Percentiles rank a stretch among this genome's conserved stretches.
Evolutionary conservation across 2,113 vertebrate genomes (phyloP).

Genomic region (Nettapus auritus): DNA sequence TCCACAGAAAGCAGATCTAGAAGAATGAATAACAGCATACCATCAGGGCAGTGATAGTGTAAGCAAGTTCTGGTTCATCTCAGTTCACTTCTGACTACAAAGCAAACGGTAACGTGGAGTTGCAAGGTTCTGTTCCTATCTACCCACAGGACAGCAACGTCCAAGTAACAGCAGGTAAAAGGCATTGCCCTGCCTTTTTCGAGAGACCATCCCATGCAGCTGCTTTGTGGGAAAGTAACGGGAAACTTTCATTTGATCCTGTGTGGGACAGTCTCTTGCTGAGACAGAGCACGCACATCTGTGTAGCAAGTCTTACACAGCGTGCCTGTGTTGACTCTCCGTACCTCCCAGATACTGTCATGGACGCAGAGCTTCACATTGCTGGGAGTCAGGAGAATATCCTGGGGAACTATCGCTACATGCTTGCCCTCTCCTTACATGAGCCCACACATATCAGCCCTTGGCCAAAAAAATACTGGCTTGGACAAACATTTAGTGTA

Average conservation of each 20-base stretch:
- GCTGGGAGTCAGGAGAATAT: not conserved
- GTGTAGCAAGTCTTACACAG: rapidly evolving
- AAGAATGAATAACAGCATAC: not conserved
- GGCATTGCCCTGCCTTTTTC: not conserved
- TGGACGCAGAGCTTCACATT: not conserved
- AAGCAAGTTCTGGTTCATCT: not conserved
- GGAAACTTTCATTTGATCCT: not conserved
- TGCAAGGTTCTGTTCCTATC: not conserved
- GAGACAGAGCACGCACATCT: not conserved
- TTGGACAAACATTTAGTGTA: not conserved
- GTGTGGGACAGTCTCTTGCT: not conserved
- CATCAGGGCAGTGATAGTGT: not conserved
- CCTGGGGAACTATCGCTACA: not conserved
- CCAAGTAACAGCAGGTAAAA: not conserved
- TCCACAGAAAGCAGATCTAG: not conserved
- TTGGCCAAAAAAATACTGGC: not conserved
- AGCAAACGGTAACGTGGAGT: rapidly evolving
- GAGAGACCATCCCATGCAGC: not conserved
- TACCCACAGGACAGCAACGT: not conserved
- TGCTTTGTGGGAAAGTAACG: not conserved
- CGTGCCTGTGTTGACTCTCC: not conserved
- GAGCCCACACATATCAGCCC: not conserved
- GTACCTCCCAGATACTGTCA: not conserved
- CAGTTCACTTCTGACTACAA: not conserved
- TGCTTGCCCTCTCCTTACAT: not conserved